A percentile compares a stretch with the other conserved stretches of the same genome.
These are phyloP conservation scores for Lipotes vexillifer DNA, from an alignment of 2,113 vertebrate species.

Conservation along the genomic window DNA sequence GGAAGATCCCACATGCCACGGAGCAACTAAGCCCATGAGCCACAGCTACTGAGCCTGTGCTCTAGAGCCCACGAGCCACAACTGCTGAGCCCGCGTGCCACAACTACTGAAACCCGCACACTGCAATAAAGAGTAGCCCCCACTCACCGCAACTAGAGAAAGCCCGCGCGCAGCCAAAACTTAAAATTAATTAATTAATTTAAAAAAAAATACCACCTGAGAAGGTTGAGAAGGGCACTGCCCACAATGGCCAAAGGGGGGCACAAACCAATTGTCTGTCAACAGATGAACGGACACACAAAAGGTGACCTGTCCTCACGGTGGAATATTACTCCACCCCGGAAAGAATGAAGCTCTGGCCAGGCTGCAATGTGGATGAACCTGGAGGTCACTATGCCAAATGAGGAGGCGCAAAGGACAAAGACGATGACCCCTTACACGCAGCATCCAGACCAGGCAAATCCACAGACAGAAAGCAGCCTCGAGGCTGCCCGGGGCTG, in stretches of 20 bases:
- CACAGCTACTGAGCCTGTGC: too few species aligned
- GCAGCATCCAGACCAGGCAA: background rate
- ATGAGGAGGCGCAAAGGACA: background rate
- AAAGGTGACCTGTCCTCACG: too few species aligned
- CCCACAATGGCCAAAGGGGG: background rate
- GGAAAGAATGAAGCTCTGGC: background rate
- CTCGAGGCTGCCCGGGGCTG: accelerated
- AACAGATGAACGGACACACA: accelerated
- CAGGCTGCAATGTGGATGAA: accelerated
- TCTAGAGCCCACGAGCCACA: too few species aligned
- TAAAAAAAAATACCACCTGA: background rate
- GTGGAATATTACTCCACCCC: background rate
- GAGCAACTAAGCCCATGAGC: too few species aligned
- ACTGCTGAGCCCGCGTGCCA: too few species aligned
- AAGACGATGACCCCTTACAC: background rate
- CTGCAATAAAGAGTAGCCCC: too few species aligned
- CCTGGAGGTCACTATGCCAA: background rate
- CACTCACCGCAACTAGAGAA: too few species aligned
- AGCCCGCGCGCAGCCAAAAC: too few species aligned
- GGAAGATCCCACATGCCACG: too few species aligned
- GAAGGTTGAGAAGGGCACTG: too few species aligned
- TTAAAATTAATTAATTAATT: too few species aligned
- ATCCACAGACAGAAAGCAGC: background rate
- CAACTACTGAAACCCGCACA: too few species aligned
- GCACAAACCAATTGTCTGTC: background rate